Evolutionary conservation across 2,888 invertebrate species (phyloP), one percentile per base, ranked within the genome.

Genomic region (Heterodera filipjevi): DNA sequence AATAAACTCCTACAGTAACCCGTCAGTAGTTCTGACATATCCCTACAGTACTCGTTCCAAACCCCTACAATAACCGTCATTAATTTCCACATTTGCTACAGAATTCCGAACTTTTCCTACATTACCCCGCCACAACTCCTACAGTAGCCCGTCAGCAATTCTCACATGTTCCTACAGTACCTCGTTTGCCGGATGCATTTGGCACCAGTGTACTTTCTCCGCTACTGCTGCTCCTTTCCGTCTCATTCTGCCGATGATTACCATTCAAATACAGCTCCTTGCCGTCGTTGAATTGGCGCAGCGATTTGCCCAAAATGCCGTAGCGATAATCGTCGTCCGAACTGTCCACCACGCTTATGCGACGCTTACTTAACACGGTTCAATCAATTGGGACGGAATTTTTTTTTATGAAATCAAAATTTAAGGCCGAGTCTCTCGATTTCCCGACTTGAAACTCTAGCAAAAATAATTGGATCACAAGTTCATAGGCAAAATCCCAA

Each of bases 251-350:
- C 27, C 27, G 16, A 30, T 79, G 66, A 19, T 71, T 27, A 19
- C 46, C 30, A 81, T 30, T 32, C 33, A 46, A 32, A 30, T 76
- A 80, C 33, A 27, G 66, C 27, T 78, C 68, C 19, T 19, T 16
- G 46, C 44, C 53, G 30, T 39, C 49, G 22, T 49, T 53, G 14
- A 39, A 46, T 10, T 44, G 30, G 39, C 44, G 46, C 27, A 86
- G 78, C 2, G 84, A 82, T 35, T 81, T 82, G 59, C 86, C 86
- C 59, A 86, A 79, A 33, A 86, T 86, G 2, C 86, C 86, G 19
- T 81, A 80, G 22, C 86, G 78, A 30, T 83, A 75, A 35, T 82
- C 82, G 16, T 82, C 82, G 68, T 82, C 82, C 16, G 82, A 83
- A 32, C 85, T 79, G 71, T 82, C 82, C 53, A 22, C 73, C 30